Conservation (phyloP, 2,797 vertebrate species). For the Xerus rutilus region DNA sequence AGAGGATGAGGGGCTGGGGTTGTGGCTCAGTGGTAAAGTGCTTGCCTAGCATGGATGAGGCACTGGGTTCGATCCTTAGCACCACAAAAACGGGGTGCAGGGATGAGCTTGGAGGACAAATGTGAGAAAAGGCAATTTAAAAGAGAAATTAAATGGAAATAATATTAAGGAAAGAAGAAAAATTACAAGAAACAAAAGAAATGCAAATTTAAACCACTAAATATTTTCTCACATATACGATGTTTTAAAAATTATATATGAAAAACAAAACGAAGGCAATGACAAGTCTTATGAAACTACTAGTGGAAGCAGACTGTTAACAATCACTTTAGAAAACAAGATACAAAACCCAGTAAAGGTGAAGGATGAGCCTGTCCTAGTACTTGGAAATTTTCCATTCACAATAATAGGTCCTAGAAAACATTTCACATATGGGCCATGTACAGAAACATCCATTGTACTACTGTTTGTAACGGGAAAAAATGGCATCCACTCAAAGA, state of each 20-base stretch:
- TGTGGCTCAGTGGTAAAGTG: too few species aligned
- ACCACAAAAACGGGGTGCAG: too few species aligned
- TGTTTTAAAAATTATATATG: not conserved
- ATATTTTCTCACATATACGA: not conserved
- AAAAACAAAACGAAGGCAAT: not conserved
- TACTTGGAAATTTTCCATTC: not conserved
- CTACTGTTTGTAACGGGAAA: not conserved
- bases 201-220: conserved; percentile 6
- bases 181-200: not conserved
- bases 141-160: not conserved
- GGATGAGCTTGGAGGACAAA: not conserved
- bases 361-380: not conserved
- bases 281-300: not conserved
- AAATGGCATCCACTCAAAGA: not conserved
- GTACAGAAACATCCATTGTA: not conserved
- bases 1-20: too few species aligned
- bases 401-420: not conserved
- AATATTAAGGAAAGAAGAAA: not conserved
- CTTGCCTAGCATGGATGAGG: too few species aligned
- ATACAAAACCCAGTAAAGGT: not conserved
- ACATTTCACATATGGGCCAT: not conserved
- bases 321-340: not conserved
- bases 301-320: not conserved
- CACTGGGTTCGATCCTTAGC: too few species aligned
- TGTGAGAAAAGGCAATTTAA: not conserved